Conservation (phyloP, 2,113 vertebrate species). For the Steatornis caripensis region DNA sequence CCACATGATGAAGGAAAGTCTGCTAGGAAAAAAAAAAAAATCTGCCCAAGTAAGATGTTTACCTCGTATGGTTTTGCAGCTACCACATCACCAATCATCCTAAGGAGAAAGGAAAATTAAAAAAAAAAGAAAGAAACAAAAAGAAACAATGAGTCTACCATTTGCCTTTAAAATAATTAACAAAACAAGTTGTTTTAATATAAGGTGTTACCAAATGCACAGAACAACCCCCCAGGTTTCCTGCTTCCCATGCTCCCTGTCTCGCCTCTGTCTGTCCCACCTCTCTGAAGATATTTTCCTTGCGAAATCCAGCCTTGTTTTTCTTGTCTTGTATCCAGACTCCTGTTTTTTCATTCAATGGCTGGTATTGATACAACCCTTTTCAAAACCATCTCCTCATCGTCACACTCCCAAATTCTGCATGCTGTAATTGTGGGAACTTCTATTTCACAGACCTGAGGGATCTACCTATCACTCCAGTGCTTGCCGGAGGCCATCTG, state of each 20-base stretch:
- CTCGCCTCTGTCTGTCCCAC: neutral
- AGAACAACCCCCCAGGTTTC: neutral
- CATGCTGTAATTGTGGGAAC: neutral
- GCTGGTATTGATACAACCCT: neutral
- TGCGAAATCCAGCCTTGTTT: neutral
- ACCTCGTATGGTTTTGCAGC: constrained; percentile 78
- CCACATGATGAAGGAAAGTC: neutral
- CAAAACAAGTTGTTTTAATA: neutral
- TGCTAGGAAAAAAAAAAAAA: neutral
- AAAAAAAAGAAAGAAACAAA: neutral
- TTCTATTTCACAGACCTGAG: neutral
- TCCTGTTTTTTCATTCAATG: neutral
- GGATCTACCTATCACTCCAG: neutral
- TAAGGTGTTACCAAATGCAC: neutral
- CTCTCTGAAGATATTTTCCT: neutral
- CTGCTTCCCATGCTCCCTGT: neutral
- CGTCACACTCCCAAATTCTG: neutral
- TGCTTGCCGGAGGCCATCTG: neutral
- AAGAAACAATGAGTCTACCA: neutral
- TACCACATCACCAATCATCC: constrained; percentile 75
- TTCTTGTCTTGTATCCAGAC: neutral
- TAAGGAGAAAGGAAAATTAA: constrained; percentile 55
- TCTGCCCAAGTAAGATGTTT: neutral
- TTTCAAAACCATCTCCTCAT: neutral
- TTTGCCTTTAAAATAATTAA: neutral